These are phyloP conservation scores for Megalurothrips usitatus DNA, from an alignment of 2,888 invertebrate species.

Conservation along the genomic window DNA sequence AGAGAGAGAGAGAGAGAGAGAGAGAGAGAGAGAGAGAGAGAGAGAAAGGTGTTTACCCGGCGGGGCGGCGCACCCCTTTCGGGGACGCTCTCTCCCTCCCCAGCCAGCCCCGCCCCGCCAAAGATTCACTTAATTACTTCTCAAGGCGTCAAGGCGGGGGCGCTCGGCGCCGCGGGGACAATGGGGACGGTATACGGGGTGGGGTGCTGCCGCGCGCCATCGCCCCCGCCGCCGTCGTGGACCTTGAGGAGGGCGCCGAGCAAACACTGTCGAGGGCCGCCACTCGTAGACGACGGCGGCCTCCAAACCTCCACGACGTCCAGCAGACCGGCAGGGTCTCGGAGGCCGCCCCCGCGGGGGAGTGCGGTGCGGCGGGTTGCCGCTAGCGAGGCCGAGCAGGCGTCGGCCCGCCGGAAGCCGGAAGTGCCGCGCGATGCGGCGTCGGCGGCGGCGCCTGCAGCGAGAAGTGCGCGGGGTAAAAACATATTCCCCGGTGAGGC, in stretches of 20 bases:
- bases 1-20: no score
- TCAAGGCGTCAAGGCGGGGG: background rate
- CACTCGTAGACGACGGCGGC: no score
- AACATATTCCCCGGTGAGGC: no score
- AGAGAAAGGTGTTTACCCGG: constrained; percentile 3
- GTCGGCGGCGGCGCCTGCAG: constrained; percentile 29
- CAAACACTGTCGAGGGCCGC: no score
- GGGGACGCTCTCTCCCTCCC: constrained; percentile 42
- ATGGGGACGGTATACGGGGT: constrained; percentile 35
- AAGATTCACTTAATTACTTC: constrained; percentile 13
- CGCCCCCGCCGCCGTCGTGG: no score
- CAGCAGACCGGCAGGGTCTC: background rate
- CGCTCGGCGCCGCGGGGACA: constrained; percentile 29
- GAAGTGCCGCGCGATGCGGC: no score
- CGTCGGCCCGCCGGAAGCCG: background rate
- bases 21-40: no score
- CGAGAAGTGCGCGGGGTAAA: constrained; percentile 39
- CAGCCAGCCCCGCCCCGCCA: constrained; percentile 31
- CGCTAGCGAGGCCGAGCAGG: background rate
- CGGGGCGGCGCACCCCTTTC: background rate
- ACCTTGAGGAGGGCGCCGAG: no score
- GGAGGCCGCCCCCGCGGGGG: background rate
- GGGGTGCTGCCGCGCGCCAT: background rate
- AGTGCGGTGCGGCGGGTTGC: background rate
- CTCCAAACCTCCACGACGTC: no score